Evolutionary conservation across 2,888 invertebrate genomes (phyloP), one percentile per base, ranked within the genome.

Genomic region (Hemaris fuciformis): DNA sequence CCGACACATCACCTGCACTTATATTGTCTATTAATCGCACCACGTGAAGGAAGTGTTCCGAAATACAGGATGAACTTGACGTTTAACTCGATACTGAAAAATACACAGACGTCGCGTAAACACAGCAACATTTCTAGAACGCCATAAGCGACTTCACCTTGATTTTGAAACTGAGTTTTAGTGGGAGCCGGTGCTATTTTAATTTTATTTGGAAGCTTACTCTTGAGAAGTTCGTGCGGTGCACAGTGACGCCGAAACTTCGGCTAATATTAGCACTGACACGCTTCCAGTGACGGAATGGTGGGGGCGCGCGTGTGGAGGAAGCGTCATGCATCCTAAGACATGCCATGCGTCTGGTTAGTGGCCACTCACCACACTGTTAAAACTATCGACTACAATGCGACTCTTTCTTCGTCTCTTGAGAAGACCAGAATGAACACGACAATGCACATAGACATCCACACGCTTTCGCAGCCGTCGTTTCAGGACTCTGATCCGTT

Each of bases 341-440:
- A 45, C 53, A 74, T 68, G 72, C 71, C 85, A 87, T 85, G 86
- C 84, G 84, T 75, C 69, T 72, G 71, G 84, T 89, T 89, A 89
- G 84, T 77, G 82, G 81, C 53, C 85, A 93, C 93, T 93, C 93
- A 93, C 93, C 93, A 92, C 89, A 83, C 91, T 79, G 81, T 87
- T 90, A 90, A 83, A 77, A 81, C 83, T 84, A 81, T 80, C 81
- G 66, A 79, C 74, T 69, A 79, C 76, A 77, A 74, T 73, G 61
- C 76, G 77, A 65, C 83, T 81, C 66, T 77, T 83, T 67, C 80
- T 83, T 70, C 79, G 79, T 66, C 81, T 86, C 78, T 80, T 85
- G 71, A 84, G 79, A 62, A 74, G 77, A 71, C 76, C 79, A 71
- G 77, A 80, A 68, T 81, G 78, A 62, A 87, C 82, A 82, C 85